phyloP scores from a whole-genome alignment of 2,113 vertebrate genomes.

The Hyla sarda region DNA sequence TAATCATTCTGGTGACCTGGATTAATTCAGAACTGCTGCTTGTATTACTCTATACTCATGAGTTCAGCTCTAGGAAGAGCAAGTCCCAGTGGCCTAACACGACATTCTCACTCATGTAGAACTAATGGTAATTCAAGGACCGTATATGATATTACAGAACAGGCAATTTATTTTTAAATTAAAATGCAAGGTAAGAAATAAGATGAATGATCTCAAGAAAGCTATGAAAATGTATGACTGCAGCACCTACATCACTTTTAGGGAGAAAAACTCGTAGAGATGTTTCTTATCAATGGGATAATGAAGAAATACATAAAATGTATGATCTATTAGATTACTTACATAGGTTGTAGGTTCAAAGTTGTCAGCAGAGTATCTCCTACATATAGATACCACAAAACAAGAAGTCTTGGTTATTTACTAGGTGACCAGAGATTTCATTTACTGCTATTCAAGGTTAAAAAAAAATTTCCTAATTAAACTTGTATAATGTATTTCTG shows the following conservation, averaged over 20 bases:
- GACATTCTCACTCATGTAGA: conserved; percentile 34
- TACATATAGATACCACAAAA: no score
- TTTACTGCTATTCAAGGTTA: no score
- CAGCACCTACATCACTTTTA: background rate
- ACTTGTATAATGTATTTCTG: no score
- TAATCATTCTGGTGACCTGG: conserved; percentile 39
- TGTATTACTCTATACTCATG: conserved; percentile 12
- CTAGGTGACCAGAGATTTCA: no score
- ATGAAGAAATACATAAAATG: background rate
- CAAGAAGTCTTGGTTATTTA: no score
- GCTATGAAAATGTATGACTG: conserved; percentile 2
- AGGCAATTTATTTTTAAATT: conserved; percentile 43
- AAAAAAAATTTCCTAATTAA: no score
- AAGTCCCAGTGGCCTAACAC: conserved; percentile 24
- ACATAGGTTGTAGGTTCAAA: no score
- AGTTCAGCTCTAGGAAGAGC: conserved; percentile 7
- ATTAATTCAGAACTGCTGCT: conserved; percentile 22
- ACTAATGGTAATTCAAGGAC: conserved; percentile 47
- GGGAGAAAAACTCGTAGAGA: background rate
- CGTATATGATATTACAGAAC: conserved; percentile 29
- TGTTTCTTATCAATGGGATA: background rate
- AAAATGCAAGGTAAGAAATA: conserved; percentile 33
- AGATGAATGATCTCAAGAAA: conserved; percentile 3
- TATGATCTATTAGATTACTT: background rate
- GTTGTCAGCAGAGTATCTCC: no score